Base-by-base conservation (phyloP, 2,888 invertebrate genomes). In the Drosophila hamatofila region DNA sequence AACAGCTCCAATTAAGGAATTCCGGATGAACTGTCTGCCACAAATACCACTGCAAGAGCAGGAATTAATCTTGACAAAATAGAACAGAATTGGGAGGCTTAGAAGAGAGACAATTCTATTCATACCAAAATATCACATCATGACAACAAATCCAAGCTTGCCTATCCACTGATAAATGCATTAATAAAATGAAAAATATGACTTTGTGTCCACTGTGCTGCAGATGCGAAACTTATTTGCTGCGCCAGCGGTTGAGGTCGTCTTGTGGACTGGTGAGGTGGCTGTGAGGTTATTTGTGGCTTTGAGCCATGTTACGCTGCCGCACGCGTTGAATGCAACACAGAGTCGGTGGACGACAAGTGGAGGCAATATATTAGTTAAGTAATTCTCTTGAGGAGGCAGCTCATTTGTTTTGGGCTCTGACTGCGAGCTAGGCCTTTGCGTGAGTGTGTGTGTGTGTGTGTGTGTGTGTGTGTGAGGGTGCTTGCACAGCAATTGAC, bases 401-500 rank as follows among this genome's bases (percentile, higher is more conserved):
- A 59, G 25, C 56, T 44, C 57, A 70, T 30, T 25, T 62, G 42
- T 51, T 44, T 44, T 46, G 37, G n/a, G n/a, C 30, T 39, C 41
- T 23, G 41, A n/a, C 44, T 54, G 33, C 33, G 12, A 12, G 12
- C 33, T 66, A 57, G 27, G 55, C 18, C 37, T 35, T 35, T 41
- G 41, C 9, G n/a, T n/a, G 0, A 9, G 39, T 39, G 39, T 39
- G 39, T 18, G n/a, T n/a, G 35, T 42, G 56, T 60, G 16, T 27
- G 27, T 49, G 49, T 62, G 46, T 65, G 44, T 68, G 33, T 37
- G 39, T 65, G 46, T 75, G 21, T 49, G 33, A 21, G 57, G 59
- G 21, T 56, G 49, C 60, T 70, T 81, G 70, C 71, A 54, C 65
- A 69, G 44, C 69, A 83, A 67, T 79, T 84, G 84, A 81, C 87